Conservation (phyloP, 2,797 vertebrate species). For the Ceyx erithaca region DNA sequence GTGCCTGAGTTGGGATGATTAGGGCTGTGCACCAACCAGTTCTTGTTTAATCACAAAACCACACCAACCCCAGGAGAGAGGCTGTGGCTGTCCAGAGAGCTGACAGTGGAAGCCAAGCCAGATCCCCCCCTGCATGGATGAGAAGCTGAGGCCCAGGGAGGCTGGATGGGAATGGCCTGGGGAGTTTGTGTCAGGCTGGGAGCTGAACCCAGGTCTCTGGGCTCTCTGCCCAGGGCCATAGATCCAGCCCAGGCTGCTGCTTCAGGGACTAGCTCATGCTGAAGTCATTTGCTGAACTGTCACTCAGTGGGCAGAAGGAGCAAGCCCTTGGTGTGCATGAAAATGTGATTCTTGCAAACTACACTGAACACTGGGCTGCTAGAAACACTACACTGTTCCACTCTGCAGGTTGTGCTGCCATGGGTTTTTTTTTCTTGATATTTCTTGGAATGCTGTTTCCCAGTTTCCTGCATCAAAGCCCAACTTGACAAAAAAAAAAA, state of each 20-base stretch:
- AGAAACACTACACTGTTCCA: not conserved
- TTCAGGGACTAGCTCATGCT: not conserved
- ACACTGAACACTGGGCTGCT: not conserved
- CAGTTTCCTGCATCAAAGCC: not conserved
- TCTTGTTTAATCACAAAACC: not conserved
- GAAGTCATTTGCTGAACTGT: not conserved
- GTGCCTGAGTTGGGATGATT: not conserved
- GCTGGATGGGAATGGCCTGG: not conserved
- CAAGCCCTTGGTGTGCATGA: not conserved
- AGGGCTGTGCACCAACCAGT: not conserved
- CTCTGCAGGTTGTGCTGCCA: not conserved
- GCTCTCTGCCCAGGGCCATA: not conserved
- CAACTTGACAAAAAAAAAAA: not conserved
- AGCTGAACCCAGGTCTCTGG: not conserved
- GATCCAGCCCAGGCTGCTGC: not conserved
- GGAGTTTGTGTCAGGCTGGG: not conserved
- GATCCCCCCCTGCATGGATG: not conserved
- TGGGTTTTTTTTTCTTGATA: not conserved
- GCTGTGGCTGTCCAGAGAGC: not conserved
- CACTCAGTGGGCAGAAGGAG: not conserved
- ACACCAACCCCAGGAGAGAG: not conserved
- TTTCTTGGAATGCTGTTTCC: constrained; percentile 4
- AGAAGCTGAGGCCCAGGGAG: not conserved
- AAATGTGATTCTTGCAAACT: not conserved
- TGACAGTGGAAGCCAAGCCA: not conserved